Percentiles rank a stretch among this genome's conserved stretches.
These are phyloP conservation scores for Sternotherus odoratus DNA, from an alignment of 2,797 vertebrate species.

Conservation along the genomic window DNA sequence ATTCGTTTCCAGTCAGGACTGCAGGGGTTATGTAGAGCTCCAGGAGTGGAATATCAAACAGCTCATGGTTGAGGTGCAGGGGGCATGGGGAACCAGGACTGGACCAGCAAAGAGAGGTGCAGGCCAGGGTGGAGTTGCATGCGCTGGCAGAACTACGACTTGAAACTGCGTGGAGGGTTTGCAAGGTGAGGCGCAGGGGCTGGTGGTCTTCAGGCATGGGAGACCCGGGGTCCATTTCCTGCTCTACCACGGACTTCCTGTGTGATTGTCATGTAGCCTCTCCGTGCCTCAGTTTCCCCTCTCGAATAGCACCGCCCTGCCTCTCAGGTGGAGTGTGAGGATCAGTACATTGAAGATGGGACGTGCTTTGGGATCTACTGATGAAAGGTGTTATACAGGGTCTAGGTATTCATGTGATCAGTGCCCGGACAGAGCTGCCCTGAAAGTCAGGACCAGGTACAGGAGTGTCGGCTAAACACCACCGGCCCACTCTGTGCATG, in stretches of 20 bases:
- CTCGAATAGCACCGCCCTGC: neutral
- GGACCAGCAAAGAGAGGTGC: neutral
- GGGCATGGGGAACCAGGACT: neutral
- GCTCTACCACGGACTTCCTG: neutral
- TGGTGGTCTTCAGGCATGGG: neutral
- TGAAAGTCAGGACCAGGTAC: neutral
- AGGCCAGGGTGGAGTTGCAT: neutral
- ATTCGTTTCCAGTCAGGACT: neutral
- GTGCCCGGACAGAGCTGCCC: neutral
- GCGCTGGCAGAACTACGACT: neutral
- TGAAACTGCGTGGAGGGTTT: neutral
- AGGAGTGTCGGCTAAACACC: neutral
- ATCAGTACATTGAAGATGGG: neutral
- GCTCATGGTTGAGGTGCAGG: neutral
- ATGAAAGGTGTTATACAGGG: neutral
- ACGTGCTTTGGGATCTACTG: neutral
- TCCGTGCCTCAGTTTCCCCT: neutral
- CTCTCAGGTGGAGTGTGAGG: neutral
- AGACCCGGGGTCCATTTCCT: neutral
- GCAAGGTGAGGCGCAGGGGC: neutral
- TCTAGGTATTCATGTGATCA: neutral
- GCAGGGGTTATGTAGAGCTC: neutral
- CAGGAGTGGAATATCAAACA: neutral
- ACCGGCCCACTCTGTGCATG: neutral
- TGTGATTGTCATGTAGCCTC: neutral